Evolutionary conservation across 2,888 invertebrate species (phyloP).

Genomic region (Eupeodes latifasciatus): DNA sequence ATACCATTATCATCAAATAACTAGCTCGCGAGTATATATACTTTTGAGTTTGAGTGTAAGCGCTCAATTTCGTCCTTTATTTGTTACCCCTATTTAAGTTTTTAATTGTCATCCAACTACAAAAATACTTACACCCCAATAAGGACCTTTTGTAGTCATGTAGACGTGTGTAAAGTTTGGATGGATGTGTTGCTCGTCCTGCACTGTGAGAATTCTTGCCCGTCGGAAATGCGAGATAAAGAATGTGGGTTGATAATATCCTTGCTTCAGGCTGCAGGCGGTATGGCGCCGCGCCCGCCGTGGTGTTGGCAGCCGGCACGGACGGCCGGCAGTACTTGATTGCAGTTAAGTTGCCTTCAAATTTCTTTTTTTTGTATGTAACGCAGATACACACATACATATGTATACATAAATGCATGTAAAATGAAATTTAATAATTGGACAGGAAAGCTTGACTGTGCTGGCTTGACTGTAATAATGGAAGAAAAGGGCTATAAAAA

Average conservation of each 20-base stretch:
- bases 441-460: slow-evolving; percentile 40
- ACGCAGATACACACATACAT: background rate
- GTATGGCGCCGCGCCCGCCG: no score
- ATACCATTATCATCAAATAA: slow-evolving; percentile 61
- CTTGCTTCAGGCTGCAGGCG: slow-evolving; percentile 61
- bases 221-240: slow-evolving; percentile 49
- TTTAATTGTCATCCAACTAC: slow-evolving; percentile 61
- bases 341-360: slow-evolving; percentile 61
- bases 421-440: slow-evolving; percentile 67
- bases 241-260: slow-evolving; percentile 44
- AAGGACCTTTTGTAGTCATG: slow-evolving; percentile 8
- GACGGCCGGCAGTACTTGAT: slow-evolving; percentile 34
- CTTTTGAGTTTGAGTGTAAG: slow-evolving; percentile 52
- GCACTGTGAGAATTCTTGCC: slow-evolving; percentile 27
- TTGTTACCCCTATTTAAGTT: slow-evolving; percentile 69
- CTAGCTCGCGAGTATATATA: slow-evolving; percentile 49
- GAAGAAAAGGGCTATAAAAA: slow-evolving; percentile 30
- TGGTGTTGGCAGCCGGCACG: background rate
- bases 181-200: no score
- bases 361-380: background rate
- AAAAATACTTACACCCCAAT: slow-evolving; percentile 10
- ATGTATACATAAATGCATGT: background rate
- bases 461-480: slow-evolving; percentile 37
- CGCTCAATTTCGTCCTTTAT: slow-evolving; percentile 66
- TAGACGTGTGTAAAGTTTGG: background rate